Evolutionary conservation across 2,888 invertebrate genomes (phyloP).

Genomic region (Beris morrisii): DNA sequence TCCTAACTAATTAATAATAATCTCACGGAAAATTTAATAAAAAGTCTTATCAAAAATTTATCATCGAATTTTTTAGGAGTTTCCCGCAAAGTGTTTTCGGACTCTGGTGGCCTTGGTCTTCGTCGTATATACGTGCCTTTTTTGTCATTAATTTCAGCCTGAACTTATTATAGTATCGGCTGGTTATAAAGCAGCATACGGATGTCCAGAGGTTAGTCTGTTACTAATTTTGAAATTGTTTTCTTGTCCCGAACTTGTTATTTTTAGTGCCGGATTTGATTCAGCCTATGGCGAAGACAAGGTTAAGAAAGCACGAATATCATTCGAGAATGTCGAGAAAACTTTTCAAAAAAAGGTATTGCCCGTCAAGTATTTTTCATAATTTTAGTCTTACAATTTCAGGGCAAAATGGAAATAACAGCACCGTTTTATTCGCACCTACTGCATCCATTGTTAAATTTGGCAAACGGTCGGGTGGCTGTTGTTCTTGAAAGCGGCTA

Average conservation of each 20-base stretch:
- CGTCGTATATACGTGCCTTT: background rate
- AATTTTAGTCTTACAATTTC: constrained; percentile 40
- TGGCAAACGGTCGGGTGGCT: constrained; percentile 77
- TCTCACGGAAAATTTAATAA: too few relatives aligned
- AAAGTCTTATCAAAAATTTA: too few relatives aligned
- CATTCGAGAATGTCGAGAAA: background rate
- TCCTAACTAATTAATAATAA: too few relatives aligned
- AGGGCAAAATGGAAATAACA: constrained; percentile 91
- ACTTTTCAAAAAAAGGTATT: background rate
- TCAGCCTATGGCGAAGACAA: constrained; percentile 74
- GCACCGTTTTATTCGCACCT: constrained; percentile 87
- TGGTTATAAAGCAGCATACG: constrained; percentile 89
- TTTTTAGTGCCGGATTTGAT: constrained; percentile 80
- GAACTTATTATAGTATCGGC: constrained; percentile 81
- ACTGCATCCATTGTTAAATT: constrained; percentile 69
- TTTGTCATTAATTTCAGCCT: constrained; percentile 70
- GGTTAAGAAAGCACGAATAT: constrained; percentile 54
- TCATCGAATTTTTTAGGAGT: too few relatives aligned
- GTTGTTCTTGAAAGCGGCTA: constrained; percentile 94
- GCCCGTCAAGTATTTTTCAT: background rate
- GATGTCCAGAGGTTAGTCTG: constrained; percentile 72
- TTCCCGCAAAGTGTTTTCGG: too few relatives aligned
- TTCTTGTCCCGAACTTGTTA: constrained; percentile 69
- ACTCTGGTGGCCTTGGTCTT: too few relatives aligned
- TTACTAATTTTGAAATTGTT: constrained; percentile 46